These are phyloP conservation scores for Cremastobaeus sp. DNA, from an alignment of 2,888 invertebrate species.

Conservation along the genomic window DNA sequence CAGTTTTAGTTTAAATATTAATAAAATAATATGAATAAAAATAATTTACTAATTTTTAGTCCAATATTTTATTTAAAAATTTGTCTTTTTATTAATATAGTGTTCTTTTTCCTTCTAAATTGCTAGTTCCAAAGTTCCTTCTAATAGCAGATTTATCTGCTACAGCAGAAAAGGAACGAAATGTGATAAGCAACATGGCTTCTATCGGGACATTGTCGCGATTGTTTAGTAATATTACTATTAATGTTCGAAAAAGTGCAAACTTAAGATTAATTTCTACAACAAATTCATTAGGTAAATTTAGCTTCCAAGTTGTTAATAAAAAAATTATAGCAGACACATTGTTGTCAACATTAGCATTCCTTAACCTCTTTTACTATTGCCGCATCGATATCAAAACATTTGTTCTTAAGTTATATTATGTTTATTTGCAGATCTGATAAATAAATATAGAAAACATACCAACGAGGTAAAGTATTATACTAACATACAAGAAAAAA, in stretches of 20 bases:
- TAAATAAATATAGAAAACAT: not conserved
- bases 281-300: slow-evolving; percentile 23
- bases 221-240: slow-evolving; percentile 25
- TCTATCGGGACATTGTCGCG: slow-evolving; percentile 27
- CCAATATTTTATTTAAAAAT: too few species aligned
- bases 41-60: too few species aligned
- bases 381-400: too few species aligned
- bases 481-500: not conserved
- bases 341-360: not conserved
- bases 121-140: too few species aligned
- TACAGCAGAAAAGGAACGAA: not conserved
- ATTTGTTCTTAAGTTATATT: not conserved
- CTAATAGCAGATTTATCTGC: too few species aligned
- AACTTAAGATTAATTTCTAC: slow-evolving; percentile 27
- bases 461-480: slow-evolving; percentile 4
- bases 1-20: too few species aligned
- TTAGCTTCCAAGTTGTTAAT: not conserved
- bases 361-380: not conserved
- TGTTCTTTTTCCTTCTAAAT: too few species aligned
- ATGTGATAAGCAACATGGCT: slow-evolving; percentile 33
- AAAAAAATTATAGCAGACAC: not conserved
- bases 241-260: slow-evolving; percentile 20
- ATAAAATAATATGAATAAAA: too few species aligned
- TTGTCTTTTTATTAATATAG: too few species aligned
- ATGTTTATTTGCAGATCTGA: not conserved